Base-by-base conservation (phyloP, 2,888 invertebrate species). In the Hydrotaea diabolus region DNA sequence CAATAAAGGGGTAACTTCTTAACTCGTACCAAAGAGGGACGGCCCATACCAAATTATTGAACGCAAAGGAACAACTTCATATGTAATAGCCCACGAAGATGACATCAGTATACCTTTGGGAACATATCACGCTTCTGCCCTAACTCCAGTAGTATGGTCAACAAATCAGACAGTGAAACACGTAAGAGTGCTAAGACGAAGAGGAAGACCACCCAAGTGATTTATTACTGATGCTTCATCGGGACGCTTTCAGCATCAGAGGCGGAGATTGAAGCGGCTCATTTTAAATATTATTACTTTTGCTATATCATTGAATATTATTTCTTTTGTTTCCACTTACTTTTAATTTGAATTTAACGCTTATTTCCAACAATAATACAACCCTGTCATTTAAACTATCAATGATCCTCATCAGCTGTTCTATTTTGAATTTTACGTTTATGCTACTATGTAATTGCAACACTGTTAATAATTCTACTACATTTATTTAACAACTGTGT, bases 21-120 rank as follows among this genome's bases (percentile, higher is more conserved):
- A 91, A 75, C 88, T 90, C 64, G 86, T 87, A 46, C 89, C 89
- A n/a, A 86, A 87, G 66, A 80, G 89, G 36, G 90, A 89, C 78
- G 80, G 84, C 7, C 77, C 78, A 13, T 83, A 83, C 15, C 21
- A 62, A 0, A 74, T 80, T 13, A 74, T 86, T 26, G 46, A 46
- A 11, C 46, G 46, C 11, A n/a, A n/a, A n/a, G n/a, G n/a, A n/a
- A n/a, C n/a, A n/a, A n/a, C n/a, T n/a, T n/a, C n/a, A n/a, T n/a
- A n/a, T n/a, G n/a, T n/a, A n/a, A n/a, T n/a, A n/a, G n/a, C n/a
- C n/a, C n/a, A n/a, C n/a, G n/a, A n/a, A 46, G 46, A 46, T 46
- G 11, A 46, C 13, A 46, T 15, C n/a, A 17, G 2, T 3, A 19
- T 55, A 17, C 55, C 55, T 7, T 17, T 55, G 55, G 55, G 55